Conservation (phyloP, 1,140 invertebrate genomes). For the Platyura marginata region DNA sequence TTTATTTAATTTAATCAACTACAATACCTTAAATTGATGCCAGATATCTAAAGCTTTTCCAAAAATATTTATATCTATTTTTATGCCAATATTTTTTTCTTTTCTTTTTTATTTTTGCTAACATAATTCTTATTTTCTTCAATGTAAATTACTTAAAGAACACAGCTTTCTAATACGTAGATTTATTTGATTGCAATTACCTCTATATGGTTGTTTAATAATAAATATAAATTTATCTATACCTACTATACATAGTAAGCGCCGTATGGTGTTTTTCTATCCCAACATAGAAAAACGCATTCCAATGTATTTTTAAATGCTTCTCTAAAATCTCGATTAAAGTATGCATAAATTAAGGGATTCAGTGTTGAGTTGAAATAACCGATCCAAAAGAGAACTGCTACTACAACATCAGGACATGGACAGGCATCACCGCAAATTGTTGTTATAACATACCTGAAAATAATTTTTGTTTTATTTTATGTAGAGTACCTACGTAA, state of each 20-base stretch:
- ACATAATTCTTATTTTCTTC: too few relatives aligned
- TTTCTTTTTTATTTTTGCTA: too few relatives aligned
- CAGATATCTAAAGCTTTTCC: too few relatives aligned
- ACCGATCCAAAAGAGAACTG: conserved; percentile 67
- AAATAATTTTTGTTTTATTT: too few relatives aligned
- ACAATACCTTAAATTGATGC: too few relatives aligned
- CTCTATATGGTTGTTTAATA: neutral
- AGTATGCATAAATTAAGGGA: conserved; percentile 94
- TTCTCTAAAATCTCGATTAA: conserved; percentile 92
- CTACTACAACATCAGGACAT: conserved; percentile 62
- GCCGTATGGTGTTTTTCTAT: conserved; percentile 25
- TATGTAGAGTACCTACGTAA: too few relatives aligned
- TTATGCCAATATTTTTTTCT: too few relatives aligned
- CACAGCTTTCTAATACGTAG: too few relatives aligned
- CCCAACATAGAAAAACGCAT: conserved; percentile 56
- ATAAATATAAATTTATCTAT: neutral
- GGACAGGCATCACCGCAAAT: conserved; percentile 64
- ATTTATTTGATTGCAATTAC: too few relatives aligned
- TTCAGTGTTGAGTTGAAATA: conserved; percentile 95
- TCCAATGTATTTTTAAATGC: conserved; percentile 88
- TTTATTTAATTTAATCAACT: too few relatives aligned
- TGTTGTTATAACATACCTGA: conserved; percentile 71
- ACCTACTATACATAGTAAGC: conserved; percentile 29
- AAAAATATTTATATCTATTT: too few relatives aligned
- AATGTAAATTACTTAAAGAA: too few relatives aligned